Conservation (phyloP, 2,797 vertebrate genomes). For the Darevskia mixta region DNA sequence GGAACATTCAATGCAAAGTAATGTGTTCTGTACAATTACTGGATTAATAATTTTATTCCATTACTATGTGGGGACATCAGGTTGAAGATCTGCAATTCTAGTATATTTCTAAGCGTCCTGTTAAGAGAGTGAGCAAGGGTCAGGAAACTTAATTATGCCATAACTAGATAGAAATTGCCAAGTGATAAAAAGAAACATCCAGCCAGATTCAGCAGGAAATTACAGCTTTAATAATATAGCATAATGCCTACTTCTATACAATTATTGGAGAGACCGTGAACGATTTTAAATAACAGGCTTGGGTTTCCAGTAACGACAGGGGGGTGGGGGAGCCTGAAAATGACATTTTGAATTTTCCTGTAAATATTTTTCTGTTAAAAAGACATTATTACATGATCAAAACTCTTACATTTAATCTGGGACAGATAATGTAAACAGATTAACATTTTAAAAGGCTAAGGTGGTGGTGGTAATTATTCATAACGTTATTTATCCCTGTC, state of each 20-base stretch:
- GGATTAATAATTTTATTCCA: conserved; percentile 98
- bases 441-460: conserved; percentile 65
- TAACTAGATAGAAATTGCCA: conserved; percentile 98
- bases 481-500: conserved; percentile 69
- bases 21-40: conserved; percentile 95
- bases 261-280: conserved; percentile 90
- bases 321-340: conserved; percentile 77
- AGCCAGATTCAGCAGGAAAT: conserved; percentile 96
- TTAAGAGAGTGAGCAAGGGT: conserved; percentile 96
- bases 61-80: conserved; percentile 90
- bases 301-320: conserved; percentile 85
- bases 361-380: conserved; percentile 83
- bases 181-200: conserved; percentile 98
- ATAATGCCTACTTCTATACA: conserved; percentile 93
- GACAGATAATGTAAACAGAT: conserved; percentile 47
- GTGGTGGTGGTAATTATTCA: conserved; percentile 65
- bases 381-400: conserved; percentile 71
- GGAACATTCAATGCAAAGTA: conserved; percentile 92
- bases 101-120: conserved; percentile 95
- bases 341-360: conserved; percentile 87
- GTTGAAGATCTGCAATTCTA: conserved; percentile 92
- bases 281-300: conserved; percentile 88
- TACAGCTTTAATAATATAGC: conserved; percentile 98
- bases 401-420: conserved; percentile 66
- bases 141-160: conserved; percentile 99